phyloP scores from a whole-genome alignment of 2,888 invertebrate species.

The Panzeria rudis region DNA sequence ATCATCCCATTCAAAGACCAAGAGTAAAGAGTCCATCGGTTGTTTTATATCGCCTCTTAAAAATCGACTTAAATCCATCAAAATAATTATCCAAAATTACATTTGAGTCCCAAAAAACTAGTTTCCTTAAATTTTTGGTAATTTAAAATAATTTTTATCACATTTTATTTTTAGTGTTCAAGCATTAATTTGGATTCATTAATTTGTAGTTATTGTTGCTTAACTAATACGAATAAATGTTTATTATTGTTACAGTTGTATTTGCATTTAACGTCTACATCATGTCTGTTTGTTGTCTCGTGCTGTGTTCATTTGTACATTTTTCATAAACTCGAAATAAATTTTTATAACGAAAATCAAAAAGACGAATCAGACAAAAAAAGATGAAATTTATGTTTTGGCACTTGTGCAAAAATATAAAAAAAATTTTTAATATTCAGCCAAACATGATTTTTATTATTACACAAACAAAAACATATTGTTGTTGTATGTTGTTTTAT shows the following conservation, averaged over 20 bases:
- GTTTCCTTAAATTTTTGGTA: no score
- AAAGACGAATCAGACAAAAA: constrained; percentile 18
- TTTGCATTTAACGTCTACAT: constrained; percentile 57
- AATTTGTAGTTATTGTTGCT: constrained; percentile 17
- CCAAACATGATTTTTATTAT: constrained; percentile 36
- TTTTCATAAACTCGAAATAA: constrained; percentile 29
- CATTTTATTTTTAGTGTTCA: no score
- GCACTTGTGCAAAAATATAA: constrained; percentile 65
- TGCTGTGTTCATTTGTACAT: constrained; percentile 59
- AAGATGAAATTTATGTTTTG: constrained; percentile 61
- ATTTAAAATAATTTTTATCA: no score
- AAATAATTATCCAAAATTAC: no score
- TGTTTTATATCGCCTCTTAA: no score
- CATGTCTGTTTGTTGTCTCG: constrained; percentile 68
- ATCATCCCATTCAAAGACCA: no score
- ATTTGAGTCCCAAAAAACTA: no score
- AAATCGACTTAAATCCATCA: no score
- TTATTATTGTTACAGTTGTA: constrained; percentile 6
- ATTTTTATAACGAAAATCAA: constrained; percentile 24
- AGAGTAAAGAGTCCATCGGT: no score
- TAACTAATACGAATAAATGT: constrained; percentile 29
- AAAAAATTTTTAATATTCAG: constrained; percentile 15
- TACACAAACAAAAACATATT: neutral
- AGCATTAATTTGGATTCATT: no score
- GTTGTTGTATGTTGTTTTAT: constrained; percentile 33